Evolutionary conservation across 2,113 vertebrate species (phyloP), one percentile per base, ranked within the genome.

Genomic region (Ctenomys sociabilis): DNA sequence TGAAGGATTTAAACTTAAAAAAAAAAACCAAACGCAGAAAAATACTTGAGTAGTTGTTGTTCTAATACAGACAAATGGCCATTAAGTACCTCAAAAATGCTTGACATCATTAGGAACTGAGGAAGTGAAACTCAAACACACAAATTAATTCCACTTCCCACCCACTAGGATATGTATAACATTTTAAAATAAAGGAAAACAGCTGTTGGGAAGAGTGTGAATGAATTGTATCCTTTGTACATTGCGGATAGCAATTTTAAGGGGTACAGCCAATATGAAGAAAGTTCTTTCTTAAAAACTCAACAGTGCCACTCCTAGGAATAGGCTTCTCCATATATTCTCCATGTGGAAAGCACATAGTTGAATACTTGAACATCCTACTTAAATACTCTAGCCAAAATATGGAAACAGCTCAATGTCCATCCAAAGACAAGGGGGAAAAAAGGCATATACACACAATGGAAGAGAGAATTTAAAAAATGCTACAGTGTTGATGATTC

Each of bases 121-220:
- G 37, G 26, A 96, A 84, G 59, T 88, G n/a, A 75, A 91, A 93
- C 40, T 73, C 63, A 84, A 37, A 86, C 85, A 22, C 45, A 75
- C 1, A 22, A 49, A 81, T 57, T 91, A 26, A 86, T 82, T 26
- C 7, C 14, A 68, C 68, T 92, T 88, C 6, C 75, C 13, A 89
- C 13, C 1, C 54, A 80, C 32, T n/a, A 77, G 19, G 4, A 30
- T 57, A 7, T 43, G 3, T 84, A 52, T 73, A 80, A 57, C 22
- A 40, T 3, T 78, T 66, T 22, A 26, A 68, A 91, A n/a, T 40
- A 14, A 28, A 35, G 35, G 84, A 43, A 28, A 68, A 59, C 11
- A 52, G 61, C 4, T 89, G 26, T 72, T 92, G 45, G 4, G 16
- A 82, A 91, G 5, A n/a, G 82, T 68, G 3, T 49, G 57, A 43